Conservation (phyloP, 2,888 invertebrate genomes). For the Ormyrus nitidulus region DNA sequence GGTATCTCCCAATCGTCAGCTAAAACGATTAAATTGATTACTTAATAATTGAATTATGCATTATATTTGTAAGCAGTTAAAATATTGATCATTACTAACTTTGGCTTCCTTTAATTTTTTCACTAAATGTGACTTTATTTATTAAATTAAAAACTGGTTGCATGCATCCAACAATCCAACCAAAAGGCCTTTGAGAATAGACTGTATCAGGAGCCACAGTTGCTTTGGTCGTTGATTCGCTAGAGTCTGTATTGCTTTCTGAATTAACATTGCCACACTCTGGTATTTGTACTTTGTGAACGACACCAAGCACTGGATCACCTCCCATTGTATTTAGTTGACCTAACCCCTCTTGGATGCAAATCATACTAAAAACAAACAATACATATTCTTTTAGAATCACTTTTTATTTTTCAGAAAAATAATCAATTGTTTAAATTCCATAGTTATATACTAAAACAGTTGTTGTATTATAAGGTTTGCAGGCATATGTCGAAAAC, state of each 20-base stretch:
- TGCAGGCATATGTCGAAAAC: too few species aligned
- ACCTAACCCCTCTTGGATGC: constrained; percentile 81
- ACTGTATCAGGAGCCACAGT: constrained; percentile 66
- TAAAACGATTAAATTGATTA: constrained; percentile 59
- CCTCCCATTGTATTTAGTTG: constrained; percentile 75
- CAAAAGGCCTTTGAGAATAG: constrained; percentile 77
- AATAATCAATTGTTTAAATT: too few species aligned
- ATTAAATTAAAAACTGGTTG: constrained; percentile 89
- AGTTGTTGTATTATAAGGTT: too few species aligned
- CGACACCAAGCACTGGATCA: constrained; percentile 66
- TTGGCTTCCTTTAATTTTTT: constrained; percentile 80
- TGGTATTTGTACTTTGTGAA: constrained; percentile 66
- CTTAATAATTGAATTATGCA: background rate
- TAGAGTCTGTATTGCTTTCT: constrained; percentile 68
- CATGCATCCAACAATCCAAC: constrained; percentile 92
- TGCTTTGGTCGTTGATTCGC: constrained; percentile 69
- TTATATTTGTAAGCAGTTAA: background rate
- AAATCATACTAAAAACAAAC: constrained; percentile 78
- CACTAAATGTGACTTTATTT: constrained; percentile 84
- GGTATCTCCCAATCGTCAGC: constrained; percentile 96
- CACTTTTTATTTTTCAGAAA: too few species aligned
- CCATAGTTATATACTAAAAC: too few species aligned
- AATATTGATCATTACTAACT: constrained; percentile 74
- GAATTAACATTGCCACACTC: constrained; percentile 66
- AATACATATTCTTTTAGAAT: background rate